Evolutionary conservation across 1,140 invertebrate genomes (phyloP).

Genomic region (Vanessa atalanta): DNA sequence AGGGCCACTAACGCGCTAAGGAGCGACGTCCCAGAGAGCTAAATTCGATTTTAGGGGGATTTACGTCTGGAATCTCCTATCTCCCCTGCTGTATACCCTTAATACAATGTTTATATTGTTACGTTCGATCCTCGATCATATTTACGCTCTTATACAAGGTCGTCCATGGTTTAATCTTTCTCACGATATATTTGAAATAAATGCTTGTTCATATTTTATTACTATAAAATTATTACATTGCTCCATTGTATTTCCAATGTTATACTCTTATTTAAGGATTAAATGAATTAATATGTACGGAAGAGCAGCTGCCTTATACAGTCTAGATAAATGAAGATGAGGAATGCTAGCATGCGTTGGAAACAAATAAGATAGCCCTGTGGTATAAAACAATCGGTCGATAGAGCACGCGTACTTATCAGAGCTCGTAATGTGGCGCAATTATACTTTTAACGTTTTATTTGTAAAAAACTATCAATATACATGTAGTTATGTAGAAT

Average conservation of each 20-base stretch:
- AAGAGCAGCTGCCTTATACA: conserved; percentile 11
- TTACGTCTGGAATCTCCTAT: too few species aligned
- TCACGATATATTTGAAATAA: too few species aligned
- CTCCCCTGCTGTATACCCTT: too few species aligned
- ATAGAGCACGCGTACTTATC: conserved; percentile 6
- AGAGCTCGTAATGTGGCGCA: not conserved
- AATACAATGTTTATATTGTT: too few species aligned
- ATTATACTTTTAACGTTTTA: not conserved
- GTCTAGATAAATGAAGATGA: conserved; percentile 11
- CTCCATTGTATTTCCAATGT: not conserved
- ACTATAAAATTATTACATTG: not conserved
- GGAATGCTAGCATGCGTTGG: not conserved
- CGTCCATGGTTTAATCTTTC: too few species aligned
- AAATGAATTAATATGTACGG: conserved; percentile 8
- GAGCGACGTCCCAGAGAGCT: too few species aligned
- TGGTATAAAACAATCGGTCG: not conserved
- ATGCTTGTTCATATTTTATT: too few species aligned
- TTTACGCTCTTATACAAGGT: too few species aligned
- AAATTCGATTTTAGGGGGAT: too few species aligned
- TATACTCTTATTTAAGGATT: not conserved
- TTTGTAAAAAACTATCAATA: not conserved
- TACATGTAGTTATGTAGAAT: too few species aligned
- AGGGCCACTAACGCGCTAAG: too few species aligned
- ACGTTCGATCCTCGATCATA: too few species aligned
- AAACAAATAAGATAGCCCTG: conserved; percentile 13